Base-by-base conservation (phyloP, 2,888 invertebrate species). In the Ochropleura plecta region DNA sequence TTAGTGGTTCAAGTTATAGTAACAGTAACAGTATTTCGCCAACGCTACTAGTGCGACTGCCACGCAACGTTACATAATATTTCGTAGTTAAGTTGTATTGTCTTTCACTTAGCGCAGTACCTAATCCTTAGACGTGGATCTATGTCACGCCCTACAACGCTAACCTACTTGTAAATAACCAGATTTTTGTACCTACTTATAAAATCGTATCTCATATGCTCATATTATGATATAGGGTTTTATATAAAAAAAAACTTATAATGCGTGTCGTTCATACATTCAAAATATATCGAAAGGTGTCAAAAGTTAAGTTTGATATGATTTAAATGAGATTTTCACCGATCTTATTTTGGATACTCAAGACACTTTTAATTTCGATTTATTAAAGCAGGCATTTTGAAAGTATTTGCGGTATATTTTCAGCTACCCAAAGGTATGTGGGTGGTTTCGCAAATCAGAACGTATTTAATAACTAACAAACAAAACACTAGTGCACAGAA, bases 71-170 rank as follows among this genome's bases (percentile, higher is more conserved):
- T 83, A 49, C 57, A 49, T 72, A 77, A 79, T 44, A 40, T 16
- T 71, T 71, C 16, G 20, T 53, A 49, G 49, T 53, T n/a, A 53
- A 42, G 62, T 66, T 63, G 79, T 66, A 79, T 83, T 81, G 83
- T 81, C 79, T 81, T 83, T 81, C 83, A 79, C 81, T 79, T 42
- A 70, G 20, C 51, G 40, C 59, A 70, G 51, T 48, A 73, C 53
- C 57, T 73, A 81, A 83, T 81, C 81, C 83, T 30, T 60, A 68
- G 30, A 67, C 80, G 70, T 81, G 81, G 64, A 81, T 81, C 83
- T 83, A 53, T 64, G 75, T 83, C 81, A 83, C 75, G 83, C 63
- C 70, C 70, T 79, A 48, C 55, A 64, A 59, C 3, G 46, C 44
- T 73, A 57, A 64, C 49, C 64, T 62, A 48, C 63, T 68, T 71